phyloP scores from a whole-genome alignment of 1,140 invertebrate genomes.

The Sycophaga agraensis region DNA sequence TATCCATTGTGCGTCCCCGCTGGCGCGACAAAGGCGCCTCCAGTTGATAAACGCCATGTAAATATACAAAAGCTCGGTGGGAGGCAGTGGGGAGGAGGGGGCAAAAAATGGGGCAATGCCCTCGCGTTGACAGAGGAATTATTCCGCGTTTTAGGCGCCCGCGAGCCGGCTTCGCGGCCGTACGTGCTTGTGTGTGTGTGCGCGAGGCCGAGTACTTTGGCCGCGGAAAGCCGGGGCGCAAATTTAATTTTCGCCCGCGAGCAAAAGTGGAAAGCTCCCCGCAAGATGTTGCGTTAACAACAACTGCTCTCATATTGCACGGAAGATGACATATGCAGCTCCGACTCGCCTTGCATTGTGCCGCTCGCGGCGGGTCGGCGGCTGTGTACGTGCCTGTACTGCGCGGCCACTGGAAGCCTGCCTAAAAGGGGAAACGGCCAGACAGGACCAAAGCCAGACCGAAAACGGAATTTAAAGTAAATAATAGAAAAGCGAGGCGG shows the following conservation, averaged over 20 bases:
- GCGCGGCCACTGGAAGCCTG: background rate
- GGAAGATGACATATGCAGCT: slow-evolving; percentile 10
- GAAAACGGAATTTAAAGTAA: no score
- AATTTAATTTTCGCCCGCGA: slow-evolving; percentile 8
- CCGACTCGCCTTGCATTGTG: background rate
- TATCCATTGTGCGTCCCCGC: no score
- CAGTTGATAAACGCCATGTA: no score
- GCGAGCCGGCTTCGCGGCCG: no score
- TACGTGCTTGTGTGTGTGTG: no score
- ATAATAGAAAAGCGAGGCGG: background rate
- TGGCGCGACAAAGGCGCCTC: no score
- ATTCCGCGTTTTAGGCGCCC: background rate
- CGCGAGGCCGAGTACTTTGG: background rate
- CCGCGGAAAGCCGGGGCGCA: background rate
- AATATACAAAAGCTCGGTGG: no score
- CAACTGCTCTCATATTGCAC: slow-evolving; percentile 5
- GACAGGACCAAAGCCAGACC: no score
- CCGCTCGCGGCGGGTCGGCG: no score
- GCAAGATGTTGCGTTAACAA: slow-evolving; percentile 19
- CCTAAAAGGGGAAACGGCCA: slow-evolving; percentile 2
- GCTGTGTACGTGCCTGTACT: background rate
- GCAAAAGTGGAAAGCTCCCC: background rate
- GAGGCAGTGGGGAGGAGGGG: no score
- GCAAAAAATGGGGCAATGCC: no score
- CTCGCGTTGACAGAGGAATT: background rate